A percentile compares a stretch with the other conserved stretches of the same genome.
Evolutionary conservation across 2,888 invertebrate species (phyloP).

Genomic region (Oasisia sp.): DNA sequence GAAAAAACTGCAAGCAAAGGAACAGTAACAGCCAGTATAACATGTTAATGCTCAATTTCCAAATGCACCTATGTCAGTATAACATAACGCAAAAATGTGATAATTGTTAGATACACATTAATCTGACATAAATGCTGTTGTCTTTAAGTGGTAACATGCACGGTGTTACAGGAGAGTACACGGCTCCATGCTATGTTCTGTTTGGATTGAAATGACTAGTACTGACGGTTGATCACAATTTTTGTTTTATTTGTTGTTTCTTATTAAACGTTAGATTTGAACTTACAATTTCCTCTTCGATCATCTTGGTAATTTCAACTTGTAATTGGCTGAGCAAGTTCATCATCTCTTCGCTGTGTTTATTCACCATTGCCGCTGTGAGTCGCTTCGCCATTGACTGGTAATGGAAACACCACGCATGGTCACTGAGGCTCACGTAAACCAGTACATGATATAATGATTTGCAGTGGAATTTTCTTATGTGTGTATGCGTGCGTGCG

Average conservation of each 20-base stretch:
- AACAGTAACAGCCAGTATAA: not conserved
- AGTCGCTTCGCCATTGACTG: slow-evolving; percentile 73
- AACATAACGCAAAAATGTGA: too few species aligned
- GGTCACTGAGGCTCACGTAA: not conserved
- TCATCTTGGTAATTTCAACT: slow-evolving; percentile 72
- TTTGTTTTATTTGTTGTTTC: not conserved
- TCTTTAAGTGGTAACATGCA: too few species aligned
- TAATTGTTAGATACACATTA: too few species aligned
- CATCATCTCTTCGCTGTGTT: slow-evolving; percentile 98
- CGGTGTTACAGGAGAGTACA: too few species aligned
- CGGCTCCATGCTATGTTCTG: too few species aligned
- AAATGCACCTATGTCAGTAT: too few species aligned
- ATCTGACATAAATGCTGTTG: too few species aligned
- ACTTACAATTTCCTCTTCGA: slow-evolving; percentile 49
- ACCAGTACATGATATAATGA: too few species aligned
- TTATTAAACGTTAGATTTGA: not conserved
- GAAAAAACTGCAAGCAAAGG: not conserved
- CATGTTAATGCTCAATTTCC: not conserved
- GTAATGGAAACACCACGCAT: not conserved
- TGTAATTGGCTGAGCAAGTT: slow-evolving; percentile 92
- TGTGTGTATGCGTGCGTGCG: too few species aligned
- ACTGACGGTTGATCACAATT: not conserved
- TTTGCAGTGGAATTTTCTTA: too few species aligned
- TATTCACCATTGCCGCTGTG: slow-evolving; percentile 94
- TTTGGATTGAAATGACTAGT: not conserved